These are phyloP conservation scores for Drosophila funebris DNA, from an alignment of 1,140 invertebrate species.

Conservation along the genomic window DNA sequence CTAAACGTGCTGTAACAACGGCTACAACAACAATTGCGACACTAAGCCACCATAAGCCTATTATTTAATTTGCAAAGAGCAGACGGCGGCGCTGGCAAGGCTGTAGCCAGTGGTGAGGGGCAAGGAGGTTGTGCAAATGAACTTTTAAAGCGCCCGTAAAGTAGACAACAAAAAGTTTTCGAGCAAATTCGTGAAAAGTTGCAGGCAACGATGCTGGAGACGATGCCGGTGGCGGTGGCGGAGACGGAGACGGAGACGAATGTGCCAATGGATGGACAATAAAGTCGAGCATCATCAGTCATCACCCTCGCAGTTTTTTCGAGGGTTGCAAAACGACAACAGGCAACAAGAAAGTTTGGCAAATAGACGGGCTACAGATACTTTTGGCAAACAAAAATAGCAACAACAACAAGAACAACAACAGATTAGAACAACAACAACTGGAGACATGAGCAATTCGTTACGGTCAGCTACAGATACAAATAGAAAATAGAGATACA, in stretches of 20 bases:
- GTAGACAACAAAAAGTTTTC: slow-evolving; percentile 67
- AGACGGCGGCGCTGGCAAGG: background rate
- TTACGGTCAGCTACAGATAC: slow-evolving; percentile 70
- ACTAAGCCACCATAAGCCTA: slow-evolving; percentile 78
- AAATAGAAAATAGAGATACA: slow-evolving; percentile 49
- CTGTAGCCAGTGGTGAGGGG: background rate
- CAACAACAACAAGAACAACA: slow-evolving; percentile 3
- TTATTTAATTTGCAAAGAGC: slow-evolving; percentile 71
- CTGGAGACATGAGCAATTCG: slow-evolving; percentile 65
- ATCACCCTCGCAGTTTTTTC: slow-evolving; percentile 70
- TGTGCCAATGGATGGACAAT: slow-evolving; percentile 8
- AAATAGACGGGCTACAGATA: slow-evolving; percentile 52
- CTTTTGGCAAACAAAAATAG: slow-evolving; percentile 64
- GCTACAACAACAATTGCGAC: slow-evolving; percentile 60
- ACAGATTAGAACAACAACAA: slow-evolving; percentile 16
- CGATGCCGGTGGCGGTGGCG: slow-evolving; percentile 12
- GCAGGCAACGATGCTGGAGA: slow-evolving; percentile 30
- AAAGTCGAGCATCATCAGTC: slow-evolving; percentile 70
- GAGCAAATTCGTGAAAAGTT: slow-evolving; percentile 42
- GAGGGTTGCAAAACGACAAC: slow-evolving; percentile 67
- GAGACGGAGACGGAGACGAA: slow-evolving; percentile 19
- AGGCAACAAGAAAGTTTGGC: slow-evolving; percentile 36
- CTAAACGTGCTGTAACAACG: slow-evolving; percentile 60
- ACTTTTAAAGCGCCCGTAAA: slow-evolving; percentile 72
- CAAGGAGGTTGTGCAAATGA: slow-evolving; percentile 59